A percentile compares a stretch with the other conserved stretches of the same genome.
Evolutionary conservation across 2,888 invertebrate species (phyloP).

Genomic region (Abscondita cerata): DNA sequence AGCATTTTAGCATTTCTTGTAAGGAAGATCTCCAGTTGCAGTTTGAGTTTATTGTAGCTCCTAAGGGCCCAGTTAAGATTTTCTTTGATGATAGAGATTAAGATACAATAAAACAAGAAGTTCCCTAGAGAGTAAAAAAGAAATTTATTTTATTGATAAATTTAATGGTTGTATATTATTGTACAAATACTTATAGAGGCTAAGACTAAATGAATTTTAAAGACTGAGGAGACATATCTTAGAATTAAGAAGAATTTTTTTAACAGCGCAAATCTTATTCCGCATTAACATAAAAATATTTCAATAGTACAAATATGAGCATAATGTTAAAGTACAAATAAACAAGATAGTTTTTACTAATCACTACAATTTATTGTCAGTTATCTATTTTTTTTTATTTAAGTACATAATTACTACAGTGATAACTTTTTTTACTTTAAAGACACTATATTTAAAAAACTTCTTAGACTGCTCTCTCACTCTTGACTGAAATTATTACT

Average conservation of each 20-base stretch:
- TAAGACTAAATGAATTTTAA: constrained; percentile 6
- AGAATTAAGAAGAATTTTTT: neutral
- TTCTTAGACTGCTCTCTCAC: no score
- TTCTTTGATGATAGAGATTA: constrained; percentile 63
- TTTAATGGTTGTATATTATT: neutral
- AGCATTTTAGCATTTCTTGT: constrained; percentile 71
- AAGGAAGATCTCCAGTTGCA: constrained; percentile 74
- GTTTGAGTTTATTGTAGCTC: constrained; percentile 83
- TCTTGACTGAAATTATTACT: no score
- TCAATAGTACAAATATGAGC: no score
- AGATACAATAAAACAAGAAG: neutral
- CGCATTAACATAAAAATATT: no score
- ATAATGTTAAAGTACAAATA: no score
- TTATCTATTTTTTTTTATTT: no score
- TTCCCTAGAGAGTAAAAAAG: neutral
- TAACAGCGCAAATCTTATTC: no score
- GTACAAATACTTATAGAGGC: neutral
- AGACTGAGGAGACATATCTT: constrained; percentile 4
- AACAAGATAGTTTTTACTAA: no score
- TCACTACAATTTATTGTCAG: no score
- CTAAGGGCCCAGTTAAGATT: constrained; percentile 75
- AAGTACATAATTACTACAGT: no score
- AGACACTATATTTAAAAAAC: no score
- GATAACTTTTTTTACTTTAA: no score
- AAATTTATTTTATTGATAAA: neutral